A percentile compares a stretch with the other conserved stretches of the same genome.
Evolutionary conservation across 2,113 vertebrate species (phyloP).

Genomic region (Amphiprion percula): DNA sequence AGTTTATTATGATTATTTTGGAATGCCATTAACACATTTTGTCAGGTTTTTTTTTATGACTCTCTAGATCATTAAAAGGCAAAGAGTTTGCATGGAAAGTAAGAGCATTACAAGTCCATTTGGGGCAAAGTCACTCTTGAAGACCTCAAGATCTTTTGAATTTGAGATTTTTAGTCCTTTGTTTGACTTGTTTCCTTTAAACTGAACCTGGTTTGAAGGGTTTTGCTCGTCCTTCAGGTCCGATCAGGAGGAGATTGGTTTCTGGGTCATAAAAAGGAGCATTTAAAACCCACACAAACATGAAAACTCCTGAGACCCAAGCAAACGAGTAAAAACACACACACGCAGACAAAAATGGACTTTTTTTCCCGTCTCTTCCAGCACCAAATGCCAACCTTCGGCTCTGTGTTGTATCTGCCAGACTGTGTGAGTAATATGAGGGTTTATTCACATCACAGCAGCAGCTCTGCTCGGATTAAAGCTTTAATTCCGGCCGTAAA

Average conservation of each 20-base stretch:
- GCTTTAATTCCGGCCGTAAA: constrained; percentile 22
- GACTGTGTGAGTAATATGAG: constrained; percentile 7
- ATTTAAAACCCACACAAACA: not conserved
- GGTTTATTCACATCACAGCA: constrained; percentile 12
- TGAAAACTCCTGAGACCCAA: not conserved
- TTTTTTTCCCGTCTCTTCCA: not conserved
- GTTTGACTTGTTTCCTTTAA: not conserved
- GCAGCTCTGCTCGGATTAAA: constrained; percentile 10
- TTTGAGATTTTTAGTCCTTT: no score
- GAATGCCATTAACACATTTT: no score
- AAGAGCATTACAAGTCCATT: no score
- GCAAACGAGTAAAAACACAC: not conserved
- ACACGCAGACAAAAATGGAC: not conserved
- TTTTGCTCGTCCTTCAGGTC: not conserved
- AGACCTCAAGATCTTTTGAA: no score
- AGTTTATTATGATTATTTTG: no score
- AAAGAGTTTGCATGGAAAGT: no score
- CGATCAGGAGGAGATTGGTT: not conserved
- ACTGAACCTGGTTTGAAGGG: not conserved
- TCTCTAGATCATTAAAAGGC: no score
- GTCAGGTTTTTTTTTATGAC: no score
- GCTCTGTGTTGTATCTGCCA: constrained; percentile 18
- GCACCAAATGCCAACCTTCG: not conserved
- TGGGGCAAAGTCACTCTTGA: no score
- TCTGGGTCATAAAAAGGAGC: not conserved